Evolutionary conservation across 2,797 vertebrate genomes (phyloP).

Genomic region (Scarus forsteni): DNA sequence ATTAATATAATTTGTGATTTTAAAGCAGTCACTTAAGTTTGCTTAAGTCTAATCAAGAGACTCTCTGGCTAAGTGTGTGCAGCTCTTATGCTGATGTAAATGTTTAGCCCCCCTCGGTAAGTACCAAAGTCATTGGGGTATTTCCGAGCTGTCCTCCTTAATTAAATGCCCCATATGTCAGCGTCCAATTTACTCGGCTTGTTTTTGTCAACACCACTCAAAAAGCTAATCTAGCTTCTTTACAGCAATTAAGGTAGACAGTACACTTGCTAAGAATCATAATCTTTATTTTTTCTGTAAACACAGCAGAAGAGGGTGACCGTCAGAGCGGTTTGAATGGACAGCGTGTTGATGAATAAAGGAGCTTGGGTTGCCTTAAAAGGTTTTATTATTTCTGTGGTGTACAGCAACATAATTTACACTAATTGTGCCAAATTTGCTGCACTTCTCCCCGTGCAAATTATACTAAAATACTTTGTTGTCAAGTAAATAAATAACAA

Average conservation of each 20-base stretch:
- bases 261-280: conserved; percentile 40
- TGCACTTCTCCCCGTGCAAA: background rate
- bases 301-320: conserved; percentile 28
- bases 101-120: background rate
- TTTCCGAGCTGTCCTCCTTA: conserved; percentile 9
- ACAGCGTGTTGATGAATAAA: conserved; percentile 49
- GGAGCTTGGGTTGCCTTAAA: conserved; percentile 28
- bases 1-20: too few relatives aligned
- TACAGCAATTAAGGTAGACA: conserved; percentile 27
- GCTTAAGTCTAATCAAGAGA: conserved; percentile 1
- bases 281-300: conserved; percentile 49
- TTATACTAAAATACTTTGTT: background rate
- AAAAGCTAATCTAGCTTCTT: conserved; percentile 32
- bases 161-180: conserved; percentile 39
- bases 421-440: conserved; percentile 1
- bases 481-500: conserved; percentile 7
- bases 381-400: conserved; percentile 22
- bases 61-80: conserved; percentile 1
- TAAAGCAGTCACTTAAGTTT: conserved; percentile 3
- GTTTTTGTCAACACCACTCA: conserved; percentile 48
- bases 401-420: conserved; percentile 25
- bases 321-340: conserved; percentile 25
- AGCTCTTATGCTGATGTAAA: conserved; percentile 2
- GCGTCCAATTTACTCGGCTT: conserved; percentile 36
- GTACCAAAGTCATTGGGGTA: conserved; percentile 4